Conservation (phyloP, 1,140 invertebrate genomes). For the Mamestra configurata region DNA sequence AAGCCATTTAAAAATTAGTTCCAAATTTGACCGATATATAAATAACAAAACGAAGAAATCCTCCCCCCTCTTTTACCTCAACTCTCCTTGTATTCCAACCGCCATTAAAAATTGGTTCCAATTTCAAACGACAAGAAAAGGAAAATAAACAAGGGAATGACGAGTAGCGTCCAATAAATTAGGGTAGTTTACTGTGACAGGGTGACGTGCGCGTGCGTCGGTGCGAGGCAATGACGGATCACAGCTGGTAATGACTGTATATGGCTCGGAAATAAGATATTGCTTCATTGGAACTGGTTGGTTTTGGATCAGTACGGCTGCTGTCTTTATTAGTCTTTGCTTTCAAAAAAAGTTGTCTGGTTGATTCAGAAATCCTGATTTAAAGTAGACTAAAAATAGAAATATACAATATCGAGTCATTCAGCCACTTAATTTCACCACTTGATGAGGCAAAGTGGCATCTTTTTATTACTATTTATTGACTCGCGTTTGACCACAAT, state of each 20-base stretch:
- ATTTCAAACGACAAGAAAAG: conserved; percentile 40
- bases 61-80: too few relatives aligned
- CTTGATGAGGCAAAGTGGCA: too few relatives aligned
- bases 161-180: conserved; percentile 51
- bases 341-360: background rate
- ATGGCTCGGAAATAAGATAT: conserved; percentile 30
- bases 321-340: background rate
- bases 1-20: too few relatives aligned
- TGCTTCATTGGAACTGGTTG: conserved; percentile 5
- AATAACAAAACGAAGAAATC: too few relatives aligned
- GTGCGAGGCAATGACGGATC: conserved; percentile 12
- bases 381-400: too few relatives aligned
- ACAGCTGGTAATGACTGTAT: conserved; percentile 38
- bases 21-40: too few relatives aligned
- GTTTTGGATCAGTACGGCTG: background rate
- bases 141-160: conserved; percentile 51
- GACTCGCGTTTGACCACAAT: too few relatives aligned
- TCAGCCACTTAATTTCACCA: too few relatives aligned
- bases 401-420: too few relatives aligned
- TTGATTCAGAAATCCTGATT: background rate
- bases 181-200: conserved; percentile 48
- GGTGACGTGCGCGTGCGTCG: conserved; percentile 38
- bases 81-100: background rate
- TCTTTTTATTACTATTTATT: too few relatives aligned
- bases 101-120: conserved; percentile 48